Evolutionary conservation across 2,888 invertebrate species (phyloP).

Genomic region (Charanyca ferruginea): DNA sequence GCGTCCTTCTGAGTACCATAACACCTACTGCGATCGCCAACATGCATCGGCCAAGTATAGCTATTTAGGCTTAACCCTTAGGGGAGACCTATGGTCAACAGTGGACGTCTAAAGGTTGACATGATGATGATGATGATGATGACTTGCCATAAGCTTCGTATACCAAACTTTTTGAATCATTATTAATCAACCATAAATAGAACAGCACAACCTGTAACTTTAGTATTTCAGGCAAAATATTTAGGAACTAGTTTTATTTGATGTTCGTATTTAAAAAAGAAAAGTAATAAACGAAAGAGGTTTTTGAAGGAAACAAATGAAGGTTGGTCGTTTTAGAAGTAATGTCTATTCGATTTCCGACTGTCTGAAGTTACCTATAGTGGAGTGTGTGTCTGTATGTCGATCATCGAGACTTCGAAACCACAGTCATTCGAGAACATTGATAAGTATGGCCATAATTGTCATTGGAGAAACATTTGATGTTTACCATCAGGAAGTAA

Average conservation of each 20-base stretch:
- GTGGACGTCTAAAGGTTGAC: no score
- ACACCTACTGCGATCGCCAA: no score
- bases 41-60: no score
- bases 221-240: no score
- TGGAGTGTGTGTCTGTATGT: background rate
- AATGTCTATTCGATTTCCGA: background rate
- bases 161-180: no score
- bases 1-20: no score
- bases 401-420: slow-evolving; percentile 29
- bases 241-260: background rate
- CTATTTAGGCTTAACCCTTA: no score
- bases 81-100: no score
- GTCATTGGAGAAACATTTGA: slow-evolving; percentile 38
- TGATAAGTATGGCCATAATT: background rate
- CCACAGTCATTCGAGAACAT: slow-evolving; percentile 17
- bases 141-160: no score
- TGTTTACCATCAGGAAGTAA: slow-evolving; percentile 33
- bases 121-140: no score
- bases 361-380: background rate
- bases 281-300: background rate
- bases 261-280: slow-evolving; percentile 7
- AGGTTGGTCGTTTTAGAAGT: background rate
- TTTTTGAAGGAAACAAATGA: background rate
- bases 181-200: no score
- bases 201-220: no score